Evolutionary conservation across 2,888 invertebrate genomes (phyloP), one percentile per base, ranked within the genome.

Genomic region (Achlya flavicornis): DNA sequence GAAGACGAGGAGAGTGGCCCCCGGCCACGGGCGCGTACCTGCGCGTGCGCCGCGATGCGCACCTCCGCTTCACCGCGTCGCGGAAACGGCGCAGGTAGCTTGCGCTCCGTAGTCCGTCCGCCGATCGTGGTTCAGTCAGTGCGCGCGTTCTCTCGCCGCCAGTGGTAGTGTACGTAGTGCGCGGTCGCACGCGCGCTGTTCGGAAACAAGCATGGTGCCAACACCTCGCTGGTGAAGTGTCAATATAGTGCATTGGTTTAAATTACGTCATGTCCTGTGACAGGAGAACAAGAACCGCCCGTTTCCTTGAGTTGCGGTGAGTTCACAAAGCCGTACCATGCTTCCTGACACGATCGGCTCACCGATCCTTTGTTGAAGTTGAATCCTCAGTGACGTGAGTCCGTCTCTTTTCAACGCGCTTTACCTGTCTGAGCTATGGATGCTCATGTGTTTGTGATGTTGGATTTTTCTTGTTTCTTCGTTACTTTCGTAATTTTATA

Each of bases 231-330:
- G 83, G 90, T 93, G 90, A 91, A 91, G 91, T 92, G 88, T 88
- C 84, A 84, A 84, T 84, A 73, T 80, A 88, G 89, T 90, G 90
- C 78, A 86, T 73, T 78, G 74, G 76, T 85, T 84, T 77, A 41
- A 71, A 86, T 86, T 81, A 87, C 91, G 91, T 90, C 81, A 93
- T 93, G 93, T 93, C 93, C 90, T 92, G 92, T 89, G 93, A 93
- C 83, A 91, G 92, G 88, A 91, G 91, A 92, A 91, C 90, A 83
- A 93, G 92, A 84, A 86, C 89, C 82, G 91, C 90, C 83, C 93
- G 93, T 80, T 91, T 89, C 88, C 93, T 93, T 87, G 93, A 93
- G 84, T 90, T 93, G 88, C 93, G 93, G 93, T 93, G 92, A 93
- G 93, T 93, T 88, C 82, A 80, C 81, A 81, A 81, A 83, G 77